Percentiles rank a stretch among this genome's conserved stretches.
These are phyloP conservation scores for Morinoia aosen DNA, from an alignment of 2,888 invertebrate species.

Conservation along the genomic window DNA sequence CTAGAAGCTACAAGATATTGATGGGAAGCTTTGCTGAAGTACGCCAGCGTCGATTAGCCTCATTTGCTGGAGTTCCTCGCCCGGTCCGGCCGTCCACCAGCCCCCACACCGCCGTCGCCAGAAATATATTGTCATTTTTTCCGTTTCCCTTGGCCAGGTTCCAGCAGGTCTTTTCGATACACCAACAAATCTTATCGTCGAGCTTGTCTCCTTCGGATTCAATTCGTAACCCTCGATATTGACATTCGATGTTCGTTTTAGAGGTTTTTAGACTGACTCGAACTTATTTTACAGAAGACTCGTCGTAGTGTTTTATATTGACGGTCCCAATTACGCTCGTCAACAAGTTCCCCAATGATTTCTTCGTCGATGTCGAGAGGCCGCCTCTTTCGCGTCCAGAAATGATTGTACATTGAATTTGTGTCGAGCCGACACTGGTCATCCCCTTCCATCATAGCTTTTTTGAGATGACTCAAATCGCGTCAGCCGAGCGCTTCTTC, in stretches of 20 bases:
- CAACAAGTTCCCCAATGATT: conserved; percentile 38
- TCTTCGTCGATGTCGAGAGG: conserved; percentile 39
- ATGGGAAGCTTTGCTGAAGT: neutral
- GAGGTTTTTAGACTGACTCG: neutral
- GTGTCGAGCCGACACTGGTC: neutral
- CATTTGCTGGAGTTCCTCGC: neutral
- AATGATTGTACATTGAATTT: conserved; percentile 36
- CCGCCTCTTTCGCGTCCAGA: neutral
- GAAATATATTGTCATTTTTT: neutral
- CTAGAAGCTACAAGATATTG: neutral
- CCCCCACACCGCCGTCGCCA: neutral
- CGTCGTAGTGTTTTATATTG: conserved; percentile 32
- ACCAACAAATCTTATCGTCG: conserved; percentile 38
- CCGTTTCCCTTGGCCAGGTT: conserved; percentile 1
- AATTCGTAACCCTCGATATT: conserved; percentile 46
- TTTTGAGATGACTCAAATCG: conserved; percentile 1
- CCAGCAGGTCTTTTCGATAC: conserved; percentile 26
- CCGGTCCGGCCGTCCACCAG: neutral
- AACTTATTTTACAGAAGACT: conserved; percentile 22
- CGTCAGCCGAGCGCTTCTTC: neutral
- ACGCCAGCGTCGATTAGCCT: neutral
- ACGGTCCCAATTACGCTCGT: conserved; percentile 35
- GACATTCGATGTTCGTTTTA: conserved; percentile 38
- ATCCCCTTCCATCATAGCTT: conserved; percentile 9
- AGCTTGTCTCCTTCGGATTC: conserved; percentile 36